Evolutionary conservation across 2,888 invertebrate species (phyloP).

Genomic region (Villa cingulata): DNA sequence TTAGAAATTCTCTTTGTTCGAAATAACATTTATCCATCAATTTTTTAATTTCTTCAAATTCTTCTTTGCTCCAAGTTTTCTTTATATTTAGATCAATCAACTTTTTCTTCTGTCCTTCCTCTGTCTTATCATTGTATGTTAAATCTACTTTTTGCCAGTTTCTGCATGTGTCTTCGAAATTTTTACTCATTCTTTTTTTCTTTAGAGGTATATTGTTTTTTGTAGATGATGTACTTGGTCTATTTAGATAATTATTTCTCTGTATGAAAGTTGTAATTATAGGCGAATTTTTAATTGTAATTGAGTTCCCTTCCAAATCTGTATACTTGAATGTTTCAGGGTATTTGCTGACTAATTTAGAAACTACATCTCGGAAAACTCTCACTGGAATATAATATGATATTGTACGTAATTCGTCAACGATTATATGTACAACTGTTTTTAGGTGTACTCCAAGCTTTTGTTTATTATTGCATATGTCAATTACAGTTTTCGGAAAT

Average conservation of each 20-base stretch:
- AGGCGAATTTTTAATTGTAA: not conserved
- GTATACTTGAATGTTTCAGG: not conserved
- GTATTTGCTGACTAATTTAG: not conserved
- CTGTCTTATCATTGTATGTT: not conserved
- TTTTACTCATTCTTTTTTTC: not conserved
- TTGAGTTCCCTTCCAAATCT: not conserved
- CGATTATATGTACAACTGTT: conserved; percentile 1
- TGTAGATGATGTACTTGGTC: not conserved
- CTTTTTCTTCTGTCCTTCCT: not conserved
- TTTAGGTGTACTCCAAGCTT: not conserved
- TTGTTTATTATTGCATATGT: not conserved
- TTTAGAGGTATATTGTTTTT: not conserved
- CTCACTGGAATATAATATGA: conserved; percentile 1
- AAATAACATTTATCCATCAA: not conserved
- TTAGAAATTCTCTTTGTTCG: not conserved
- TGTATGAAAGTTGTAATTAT: not conserved
- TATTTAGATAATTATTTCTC: not conserved
- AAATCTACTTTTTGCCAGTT: conserved; percentile 1
- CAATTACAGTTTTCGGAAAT: not conserved
- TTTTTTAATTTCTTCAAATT: not conserved
- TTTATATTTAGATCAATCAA: not conserved
- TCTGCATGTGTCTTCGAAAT: not conserved
- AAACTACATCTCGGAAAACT: not conserved
- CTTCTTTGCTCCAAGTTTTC: not conserved
- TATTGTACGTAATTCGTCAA: not conserved